phyloP scores from a whole-genome alignment of 2,888 invertebrate species.

The Mesorhabditis sp. region DNA sequence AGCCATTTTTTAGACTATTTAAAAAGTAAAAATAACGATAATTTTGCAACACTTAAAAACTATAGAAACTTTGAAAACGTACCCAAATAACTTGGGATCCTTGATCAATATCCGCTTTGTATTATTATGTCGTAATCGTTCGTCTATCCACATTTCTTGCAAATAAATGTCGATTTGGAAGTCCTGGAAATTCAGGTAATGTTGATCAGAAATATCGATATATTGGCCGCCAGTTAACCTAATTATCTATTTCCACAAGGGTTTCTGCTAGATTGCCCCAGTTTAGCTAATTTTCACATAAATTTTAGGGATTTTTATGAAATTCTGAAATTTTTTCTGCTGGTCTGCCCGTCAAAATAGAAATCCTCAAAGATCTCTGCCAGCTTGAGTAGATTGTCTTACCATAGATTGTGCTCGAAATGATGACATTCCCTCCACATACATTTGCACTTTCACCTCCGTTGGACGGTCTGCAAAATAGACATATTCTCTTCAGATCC shows the following conservation, averaged over 20 bases:
- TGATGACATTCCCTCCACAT: slow-evolving; percentile 58
- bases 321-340: neutral
- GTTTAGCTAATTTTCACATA: neutral
- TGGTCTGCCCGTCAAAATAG: neutral
- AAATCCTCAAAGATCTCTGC: neutral
- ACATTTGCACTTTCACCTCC: slow-evolving; percentile 53
- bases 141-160: slow-evolving; percentile 53
- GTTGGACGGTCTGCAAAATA: slow-evolving; percentile 48
- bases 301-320: neutral
- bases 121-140: slow-evolving; percentile 49
- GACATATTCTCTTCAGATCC: neutral
- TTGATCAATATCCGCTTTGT: slow-evolving; percentile 51
- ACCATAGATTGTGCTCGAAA: slow-evolving; percentile 57
- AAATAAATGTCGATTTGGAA: slow-evolving; percentile 57
- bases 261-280: neutral
- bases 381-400: slow-evolving; percentile 11
- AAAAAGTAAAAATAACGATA: too few species aligned
- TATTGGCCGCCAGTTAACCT: neutral
- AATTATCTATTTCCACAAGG: neutral
- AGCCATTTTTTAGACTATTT: neutral
- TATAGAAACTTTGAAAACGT: neutral
- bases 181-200: slow-evolving; percentile 40
- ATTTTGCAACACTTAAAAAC: too few species aligned
- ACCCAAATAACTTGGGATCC: slow-evolving; percentile 43
- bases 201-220: neutral